Evolutionary conservation across 2,888 invertebrate genomes (phyloP).

Genomic region (Celastrina argiolus): DNA sequence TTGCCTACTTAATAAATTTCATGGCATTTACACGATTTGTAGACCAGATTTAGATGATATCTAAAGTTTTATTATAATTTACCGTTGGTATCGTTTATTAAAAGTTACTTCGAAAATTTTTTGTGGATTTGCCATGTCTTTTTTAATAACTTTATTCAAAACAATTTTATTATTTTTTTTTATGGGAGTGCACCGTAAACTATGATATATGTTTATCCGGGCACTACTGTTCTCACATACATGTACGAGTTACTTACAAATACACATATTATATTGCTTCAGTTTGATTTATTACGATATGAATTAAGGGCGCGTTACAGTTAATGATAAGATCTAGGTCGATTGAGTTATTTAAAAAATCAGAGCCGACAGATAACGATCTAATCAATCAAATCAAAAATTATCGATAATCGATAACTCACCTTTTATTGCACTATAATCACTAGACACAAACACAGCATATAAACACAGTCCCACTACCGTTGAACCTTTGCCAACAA

Average conservation of each 20-base stretch:
- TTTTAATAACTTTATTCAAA: too few species aligned
- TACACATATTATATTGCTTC: too few species aligned
- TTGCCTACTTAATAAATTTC: too few species aligned
- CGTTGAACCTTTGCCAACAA: conserved; percentile 53
- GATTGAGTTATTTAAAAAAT: neutral
- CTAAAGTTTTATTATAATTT: neutral
- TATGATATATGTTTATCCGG: too few species aligned
- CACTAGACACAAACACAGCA: conserved; percentile 40
- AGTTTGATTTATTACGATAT: conserved; percentile 5
- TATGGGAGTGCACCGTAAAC: too few species aligned
- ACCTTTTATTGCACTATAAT: conserved; percentile 40
- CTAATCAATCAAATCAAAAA: conserved; percentile 4
- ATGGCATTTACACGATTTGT: neutral
- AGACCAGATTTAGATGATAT: neutral
- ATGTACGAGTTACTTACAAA: too few species aligned
- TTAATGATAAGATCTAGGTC: neutral
- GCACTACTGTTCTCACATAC: too few species aligned
- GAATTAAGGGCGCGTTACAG: conserved; percentile 2
- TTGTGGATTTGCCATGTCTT: too few species aligned
- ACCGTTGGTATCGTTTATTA: neutral
- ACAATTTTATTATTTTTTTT: too few species aligned
- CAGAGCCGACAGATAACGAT: neutral
- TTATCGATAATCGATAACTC: neutral
- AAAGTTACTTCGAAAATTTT: neutral
- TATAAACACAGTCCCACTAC: conserved; percentile 40